phyloP scores from a whole-genome alignment of 2,113 vertebrate species.

The Xiphias gladius region DNA sequence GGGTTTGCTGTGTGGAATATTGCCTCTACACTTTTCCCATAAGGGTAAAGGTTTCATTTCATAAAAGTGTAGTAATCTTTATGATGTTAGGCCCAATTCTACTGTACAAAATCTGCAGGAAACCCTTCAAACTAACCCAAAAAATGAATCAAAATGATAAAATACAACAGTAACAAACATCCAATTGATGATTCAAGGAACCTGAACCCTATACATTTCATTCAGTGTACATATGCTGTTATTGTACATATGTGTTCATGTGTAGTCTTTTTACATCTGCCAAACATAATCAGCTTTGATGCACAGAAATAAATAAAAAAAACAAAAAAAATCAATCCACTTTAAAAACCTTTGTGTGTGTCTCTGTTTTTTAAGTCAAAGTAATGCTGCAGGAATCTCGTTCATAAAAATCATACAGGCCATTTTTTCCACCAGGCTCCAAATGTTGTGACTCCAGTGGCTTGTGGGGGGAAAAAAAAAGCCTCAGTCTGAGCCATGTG shows the following conservation, averaged over 20 bases:
- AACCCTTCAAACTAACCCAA: not conserved
- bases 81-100: not conserved
- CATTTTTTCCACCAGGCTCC: slow-evolving; percentile 58
- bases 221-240: not conserved
- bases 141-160: not conserved
- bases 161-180: not conserved
- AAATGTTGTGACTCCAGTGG: slow-evolving; percentile 69
- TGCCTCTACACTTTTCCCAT: not conserved
- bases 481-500: slow-evolving; percentile 62
- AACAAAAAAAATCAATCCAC: not conserved
- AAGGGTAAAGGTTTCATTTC: not conserved
- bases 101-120: not conserved
- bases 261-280: not conserved
- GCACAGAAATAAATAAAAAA: slow-evolving; percentile 2
- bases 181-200: not conserved
- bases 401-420: slow-evolving; percentile 64
- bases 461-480: slow-evolving; percentile 59
- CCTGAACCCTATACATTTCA: not conserved
- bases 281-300: slow-evolving; percentile 34
- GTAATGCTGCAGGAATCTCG: slow-evolving; percentile 56
- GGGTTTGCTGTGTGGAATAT: not conserved
- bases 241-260: too few relatives aligned
- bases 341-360: slow-evolving; percentile 8
- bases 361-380: slow-evolving; percentile 43
- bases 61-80: not conserved